A percentile compares a stretch with the other conserved stretches of the same genome.
Evolutionary conservation across 2,888 invertebrate species (phyloP).

Genomic region (Platerodrilus igneus): DNA sequence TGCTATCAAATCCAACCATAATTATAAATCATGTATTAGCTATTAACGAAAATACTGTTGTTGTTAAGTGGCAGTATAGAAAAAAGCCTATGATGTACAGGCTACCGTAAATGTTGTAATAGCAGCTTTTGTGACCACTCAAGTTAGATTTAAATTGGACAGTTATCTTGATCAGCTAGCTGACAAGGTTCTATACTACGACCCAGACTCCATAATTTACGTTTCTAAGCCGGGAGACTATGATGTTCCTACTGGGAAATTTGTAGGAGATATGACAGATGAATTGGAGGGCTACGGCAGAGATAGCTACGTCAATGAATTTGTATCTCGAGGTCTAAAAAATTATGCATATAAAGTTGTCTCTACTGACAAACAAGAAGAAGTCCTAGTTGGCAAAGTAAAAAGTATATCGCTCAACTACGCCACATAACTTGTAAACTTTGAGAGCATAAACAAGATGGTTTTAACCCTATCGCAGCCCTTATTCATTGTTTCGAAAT

Average conservation of each 20-base stretch:
- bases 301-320: constrained; percentile 2
- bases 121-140: constrained; percentile 7
- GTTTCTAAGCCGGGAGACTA: not conserved
- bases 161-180: constrained; percentile 3
- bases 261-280: too few relatives aligned
- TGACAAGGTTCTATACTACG: constrained; percentile 3
- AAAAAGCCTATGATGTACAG: not conserved
- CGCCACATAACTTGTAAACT: too few relatives aligned
- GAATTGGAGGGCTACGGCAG: too few relatives aligned
- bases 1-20: not conserved
- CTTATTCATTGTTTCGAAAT: too few relatives aligned
- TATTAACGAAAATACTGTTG: not conserved
- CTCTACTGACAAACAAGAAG: too few relatives aligned
- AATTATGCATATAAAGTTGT: not conserved
- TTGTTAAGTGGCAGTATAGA: not conserved
- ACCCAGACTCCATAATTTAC: constrained; percentile 5
- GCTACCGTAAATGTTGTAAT: constrained; percentile 6
- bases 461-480: too few relatives aligned
- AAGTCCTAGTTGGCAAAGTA: too few relatives aligned
- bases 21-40: not conserved
- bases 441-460: too few relatives aligned
- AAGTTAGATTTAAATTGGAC: constrained; percentile 6
- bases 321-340: constrained; percentile 4
- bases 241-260: not conserved
- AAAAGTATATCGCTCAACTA: not conserved